phyloP scores from a whole-genome alignment of 2,797 vertebrate species.

The Acanthiza pusilla region DNA sequence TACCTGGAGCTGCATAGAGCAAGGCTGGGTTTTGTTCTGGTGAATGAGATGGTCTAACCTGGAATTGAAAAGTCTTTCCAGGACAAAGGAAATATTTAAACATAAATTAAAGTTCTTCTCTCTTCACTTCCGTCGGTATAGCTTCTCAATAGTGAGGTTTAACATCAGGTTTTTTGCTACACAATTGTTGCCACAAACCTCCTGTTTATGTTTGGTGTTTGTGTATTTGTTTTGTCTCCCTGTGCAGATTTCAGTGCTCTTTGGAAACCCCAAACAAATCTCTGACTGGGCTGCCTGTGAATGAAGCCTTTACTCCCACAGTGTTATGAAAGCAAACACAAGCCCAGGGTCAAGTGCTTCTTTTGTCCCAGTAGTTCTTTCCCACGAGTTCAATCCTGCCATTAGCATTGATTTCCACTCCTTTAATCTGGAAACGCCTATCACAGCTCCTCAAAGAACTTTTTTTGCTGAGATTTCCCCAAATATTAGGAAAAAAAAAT shows the following conservation, averaged over 20 bases:
- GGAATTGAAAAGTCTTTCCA: conserved; percentile 4
- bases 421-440: conserved; percentile 79
- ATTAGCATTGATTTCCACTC: conserved; percentile 86
- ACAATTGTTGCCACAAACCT: conserved; percentile 69
- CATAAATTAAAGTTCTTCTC: conserved; percentile 44
- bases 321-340: conserved; percentile 93
- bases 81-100: conserved; percentile 49
- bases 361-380: conserved; percentile 88
- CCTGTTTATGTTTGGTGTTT: conserved; percentile 78
- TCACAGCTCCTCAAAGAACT: conserved; percentile 73
- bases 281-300: conserved; percentile 80
- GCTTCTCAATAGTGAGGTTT: conserved; percentile 39
- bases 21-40: not conserved
- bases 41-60: not conserved
- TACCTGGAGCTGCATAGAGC: not conserved
- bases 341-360: conserved; percentile 89
- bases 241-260: conserved; percentile 76
- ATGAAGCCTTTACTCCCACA: conserved; percentile 82
- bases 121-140: conserved; percentile 54
- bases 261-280: conserved; percentile 84
- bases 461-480: conserved; percentile 64
- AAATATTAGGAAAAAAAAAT: conserved; percentile 35
- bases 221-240: conserved; percentile 83
- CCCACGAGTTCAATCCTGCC: conserved; percentile 90
- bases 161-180: conserved; percentile 34